A percentile compares a stretch with the other conserved stretches of the same genome.
Conservation (phyloP, 2,888 invertebrate species). For the Reticulitermes lucifugus region DNA sequence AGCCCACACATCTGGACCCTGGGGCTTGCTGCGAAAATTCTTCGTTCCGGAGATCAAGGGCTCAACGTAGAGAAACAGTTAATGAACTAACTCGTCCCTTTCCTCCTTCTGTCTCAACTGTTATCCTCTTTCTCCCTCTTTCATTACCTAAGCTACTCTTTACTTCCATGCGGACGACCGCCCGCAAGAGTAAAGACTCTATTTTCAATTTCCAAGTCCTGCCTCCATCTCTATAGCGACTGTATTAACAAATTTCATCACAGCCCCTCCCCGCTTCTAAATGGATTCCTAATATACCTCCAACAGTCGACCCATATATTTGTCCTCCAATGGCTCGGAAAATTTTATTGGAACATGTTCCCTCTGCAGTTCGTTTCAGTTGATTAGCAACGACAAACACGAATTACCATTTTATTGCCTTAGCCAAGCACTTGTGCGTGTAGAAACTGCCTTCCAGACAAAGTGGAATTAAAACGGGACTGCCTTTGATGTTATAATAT, state of each 20-base stretch:
- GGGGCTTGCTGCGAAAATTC: not conserved
- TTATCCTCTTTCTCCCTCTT: slow-evolving; percentile 40
- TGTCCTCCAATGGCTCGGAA: slow-evolving; percentile 58
- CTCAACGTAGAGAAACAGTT: slow-evolving; percentile 44
- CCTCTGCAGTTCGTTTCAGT: slow-evolving; percentile 57
- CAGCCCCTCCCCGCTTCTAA: slow-evolving; percentile 45
- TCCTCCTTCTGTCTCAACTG: slow-evolving; percentile 12
- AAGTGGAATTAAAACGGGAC: slow-evolving; percentile 70
- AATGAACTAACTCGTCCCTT: slow-evolving; percentile 49
- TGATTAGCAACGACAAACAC: slow-evolving; percentile 77
- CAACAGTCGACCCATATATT: slow-evolving; percentile 57
- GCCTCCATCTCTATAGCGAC: slow-evolving; percentile 40
- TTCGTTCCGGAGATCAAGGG: slow-evolving; percentile 19
- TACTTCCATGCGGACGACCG: slow-evolving; percentile 43
- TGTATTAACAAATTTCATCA: slow-evolving; percentile 54
- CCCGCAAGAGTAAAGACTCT: slow-evolving; percentile 48
- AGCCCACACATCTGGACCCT: not conserved
- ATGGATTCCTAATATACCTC: slow-evolving; percentile 54
- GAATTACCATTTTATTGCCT: slow-evolving; percentile 79
- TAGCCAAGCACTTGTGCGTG: slow-evolving; percentile 57
- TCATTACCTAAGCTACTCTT: slow-evolving; percentile 42
- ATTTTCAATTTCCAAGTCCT: slow-evolving; percentile 51
- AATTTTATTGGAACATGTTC: slow-evolving; percentile 56
- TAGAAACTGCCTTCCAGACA: slow-evolving; percentile 65
- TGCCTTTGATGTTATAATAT: slow-evolving; percentile 65